Evolutionary conservation across 2,113 vertebrate genomes (phyloP).

Genomic region (Tetrao urogallus): DNA sequence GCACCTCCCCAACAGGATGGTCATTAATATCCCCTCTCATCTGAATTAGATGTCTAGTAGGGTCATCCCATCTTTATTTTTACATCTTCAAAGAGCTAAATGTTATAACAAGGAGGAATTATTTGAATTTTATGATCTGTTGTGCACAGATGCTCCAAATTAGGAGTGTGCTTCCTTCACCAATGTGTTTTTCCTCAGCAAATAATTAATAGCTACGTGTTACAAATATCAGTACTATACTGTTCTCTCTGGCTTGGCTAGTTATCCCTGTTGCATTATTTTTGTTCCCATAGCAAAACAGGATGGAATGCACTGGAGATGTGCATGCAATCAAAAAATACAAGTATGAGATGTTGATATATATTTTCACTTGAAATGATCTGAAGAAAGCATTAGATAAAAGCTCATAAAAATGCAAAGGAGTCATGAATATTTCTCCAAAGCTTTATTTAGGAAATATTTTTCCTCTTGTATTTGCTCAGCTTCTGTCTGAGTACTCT

Average conservation of each 20-base stretch:
- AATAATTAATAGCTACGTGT: neutral
- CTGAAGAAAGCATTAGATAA: neutral
- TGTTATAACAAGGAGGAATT: neutral
- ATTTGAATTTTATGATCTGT: neutral
- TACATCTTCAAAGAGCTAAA: neutral
- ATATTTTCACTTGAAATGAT: neutral
- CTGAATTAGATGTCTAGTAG: neutral
- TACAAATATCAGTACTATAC: neutral
- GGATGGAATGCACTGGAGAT: neutral
- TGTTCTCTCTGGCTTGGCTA: neutral
- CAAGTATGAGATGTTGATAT: neutral
- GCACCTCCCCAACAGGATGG: rapidly evolving
- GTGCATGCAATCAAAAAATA: neutral
- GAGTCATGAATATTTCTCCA: neutral
- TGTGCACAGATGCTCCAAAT: neutral
- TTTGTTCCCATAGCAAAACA: neutral
- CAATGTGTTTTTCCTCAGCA: neutral
- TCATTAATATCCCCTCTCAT: neutral
- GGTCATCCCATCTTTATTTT: neutral
- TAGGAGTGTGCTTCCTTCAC: neutral
- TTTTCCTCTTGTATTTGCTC: neutral
- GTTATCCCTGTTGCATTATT: neutral
- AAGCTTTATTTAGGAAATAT: neutral
- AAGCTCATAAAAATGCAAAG: neutral
- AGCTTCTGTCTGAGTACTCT: neutral